phyloP scores from a whole-genome alignment of 2,797 vertebrate species.

The Enteromius treurensis region DNA sequence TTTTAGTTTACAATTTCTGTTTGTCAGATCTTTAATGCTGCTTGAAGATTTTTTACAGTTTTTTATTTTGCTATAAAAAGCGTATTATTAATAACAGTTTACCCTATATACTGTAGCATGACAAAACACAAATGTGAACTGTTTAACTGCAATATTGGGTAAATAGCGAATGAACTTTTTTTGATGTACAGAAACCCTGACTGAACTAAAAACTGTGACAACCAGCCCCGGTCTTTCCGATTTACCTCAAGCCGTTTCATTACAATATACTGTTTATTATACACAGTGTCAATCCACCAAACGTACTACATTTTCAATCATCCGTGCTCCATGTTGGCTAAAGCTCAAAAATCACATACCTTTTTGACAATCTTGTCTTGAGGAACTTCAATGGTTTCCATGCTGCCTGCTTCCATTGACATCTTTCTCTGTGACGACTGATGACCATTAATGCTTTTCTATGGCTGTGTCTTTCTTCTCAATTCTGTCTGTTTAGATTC shows the following conservation, averaged over 20 bases:
- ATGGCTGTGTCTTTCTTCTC: conserved; percentile 58
- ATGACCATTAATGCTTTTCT: conserved; percentile 61
- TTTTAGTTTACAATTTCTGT: not conserved
- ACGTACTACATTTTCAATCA: not conserved
- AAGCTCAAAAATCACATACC: conserved; percentile 65
- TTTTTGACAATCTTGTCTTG: conserved; percentile 77
- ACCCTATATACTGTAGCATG: not conserved
- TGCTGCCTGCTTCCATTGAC: conserved; percentile 70
- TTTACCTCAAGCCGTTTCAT: not conserved
- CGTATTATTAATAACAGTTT: not conserved
- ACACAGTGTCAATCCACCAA: not conserved
- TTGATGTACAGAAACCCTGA: not conserved
- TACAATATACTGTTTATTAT: not conserved
- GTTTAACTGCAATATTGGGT: not conserved
- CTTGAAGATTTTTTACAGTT: too few relatives aligned
- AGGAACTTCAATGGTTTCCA: conserved; percentile 67
- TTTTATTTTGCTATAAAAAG: not conserved
- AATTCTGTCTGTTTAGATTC: conserved; percentile 45
- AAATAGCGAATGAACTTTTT: not conserved
- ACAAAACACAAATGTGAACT: too few relatives aligned
- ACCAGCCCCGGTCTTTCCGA: not conserved
- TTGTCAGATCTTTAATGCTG: not conserved
- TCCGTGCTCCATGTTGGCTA: not conserved
- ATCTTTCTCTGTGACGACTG: conserved; percentile 60
- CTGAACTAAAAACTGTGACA: not conserved